Conservation (phyloP, 2,113 vertebrate genomes). For the Callithrix jacchus region DNA sequence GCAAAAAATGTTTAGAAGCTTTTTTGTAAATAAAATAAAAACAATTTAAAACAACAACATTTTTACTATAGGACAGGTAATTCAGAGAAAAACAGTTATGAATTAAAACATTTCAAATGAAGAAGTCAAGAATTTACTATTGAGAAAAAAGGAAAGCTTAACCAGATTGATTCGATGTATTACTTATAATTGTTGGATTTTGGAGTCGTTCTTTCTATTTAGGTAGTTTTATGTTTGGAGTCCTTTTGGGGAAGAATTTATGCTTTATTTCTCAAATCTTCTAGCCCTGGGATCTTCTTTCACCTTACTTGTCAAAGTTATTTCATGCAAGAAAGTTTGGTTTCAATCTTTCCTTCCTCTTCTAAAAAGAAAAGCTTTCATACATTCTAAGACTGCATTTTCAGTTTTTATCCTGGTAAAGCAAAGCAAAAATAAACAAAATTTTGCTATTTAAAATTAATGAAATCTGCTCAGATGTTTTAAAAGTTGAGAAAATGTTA, state of each 20-base stretch:
- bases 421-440: background rate
- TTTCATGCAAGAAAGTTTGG: no score
- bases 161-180: background rate
- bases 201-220: background rate
- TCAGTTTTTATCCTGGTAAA: background rate
- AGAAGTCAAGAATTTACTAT: background rate
- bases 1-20: background rate
- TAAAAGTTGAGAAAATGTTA: background rate
- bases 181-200: background rate
- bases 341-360: background rate
- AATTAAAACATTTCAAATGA: slow-evolving; percentile 11
- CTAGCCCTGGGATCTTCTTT: background rate
- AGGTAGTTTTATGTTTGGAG: background rate
- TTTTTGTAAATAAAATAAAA: background rate
- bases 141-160: background rate
- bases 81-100: background rate
- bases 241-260: background rate
- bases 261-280: background rate
- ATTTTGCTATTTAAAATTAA: background rate
- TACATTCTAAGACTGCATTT: background rate
- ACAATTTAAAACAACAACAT: background rate
- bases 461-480: background rate
- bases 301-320: background rate
- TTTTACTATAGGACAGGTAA: background rate
- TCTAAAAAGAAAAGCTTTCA: background rate